Percentiles rank a stretch among this genome's conserved stretches.
These are phyloP conservation scores for Neoarius graeffei DNA, from an alignment of 2,113 vertebrate genomes.

Conservation along the genomic window DNA sequence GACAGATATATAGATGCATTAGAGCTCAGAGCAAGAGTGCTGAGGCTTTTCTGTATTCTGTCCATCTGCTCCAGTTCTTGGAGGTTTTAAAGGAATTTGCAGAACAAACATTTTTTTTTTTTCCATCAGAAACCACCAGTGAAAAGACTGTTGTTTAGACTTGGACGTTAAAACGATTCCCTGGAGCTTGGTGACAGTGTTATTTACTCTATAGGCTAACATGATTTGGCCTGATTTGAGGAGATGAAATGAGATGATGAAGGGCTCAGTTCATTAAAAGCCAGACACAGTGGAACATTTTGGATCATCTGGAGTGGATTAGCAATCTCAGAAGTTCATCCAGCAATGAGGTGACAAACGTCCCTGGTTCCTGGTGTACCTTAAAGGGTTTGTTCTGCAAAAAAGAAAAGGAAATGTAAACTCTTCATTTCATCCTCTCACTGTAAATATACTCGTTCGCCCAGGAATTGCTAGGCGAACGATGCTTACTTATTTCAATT, in stretches of 20 bases:
- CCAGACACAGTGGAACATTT: neutral
- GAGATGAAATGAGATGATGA: neutral
- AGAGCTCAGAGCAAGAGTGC: neutral
- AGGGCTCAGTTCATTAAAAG: neutral
- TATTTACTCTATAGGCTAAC: neutral
- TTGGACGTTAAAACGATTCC: neutral
- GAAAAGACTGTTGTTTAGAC: neutral
- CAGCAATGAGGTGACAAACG: neutral
- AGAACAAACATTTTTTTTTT: neutral
- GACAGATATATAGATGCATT: neutral
- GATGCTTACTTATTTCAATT: neutral
- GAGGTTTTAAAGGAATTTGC: neutral
- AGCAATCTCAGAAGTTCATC: neutral
- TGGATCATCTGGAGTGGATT: neutral
- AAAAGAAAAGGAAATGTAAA: too few relatives aligned
- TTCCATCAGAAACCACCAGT: neutral
- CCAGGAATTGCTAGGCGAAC: neutral
- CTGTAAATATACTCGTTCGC: too few relatives aligned
- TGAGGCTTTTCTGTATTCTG: neutral
- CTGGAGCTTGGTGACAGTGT: neutral
- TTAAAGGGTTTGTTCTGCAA: neutral
- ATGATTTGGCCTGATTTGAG: neutral
- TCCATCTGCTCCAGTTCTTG: neutral
- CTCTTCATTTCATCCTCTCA: neutral
- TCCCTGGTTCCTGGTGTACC: neutral